These are phyloP conservation scores for Odontesthes bonariensis DNA, from an alignment of 2,113 vertebrate genomes.

Conservation along the genomic window DNA sequence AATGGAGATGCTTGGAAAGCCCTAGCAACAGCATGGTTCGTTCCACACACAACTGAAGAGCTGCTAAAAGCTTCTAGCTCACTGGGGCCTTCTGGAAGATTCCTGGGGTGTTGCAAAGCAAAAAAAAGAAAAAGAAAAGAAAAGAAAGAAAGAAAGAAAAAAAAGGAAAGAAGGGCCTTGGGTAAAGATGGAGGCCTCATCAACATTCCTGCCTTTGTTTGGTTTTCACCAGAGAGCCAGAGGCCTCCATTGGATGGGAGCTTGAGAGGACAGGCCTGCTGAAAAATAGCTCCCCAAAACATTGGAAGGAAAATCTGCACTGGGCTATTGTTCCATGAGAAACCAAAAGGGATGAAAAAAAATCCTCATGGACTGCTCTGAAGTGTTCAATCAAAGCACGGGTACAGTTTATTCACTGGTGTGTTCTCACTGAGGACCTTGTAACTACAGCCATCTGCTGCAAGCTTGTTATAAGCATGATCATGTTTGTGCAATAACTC, in stretches of 20 bases:
- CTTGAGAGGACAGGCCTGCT: slow-evolving; percentile 59
- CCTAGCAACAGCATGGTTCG: slow-evolving; percentile 62
- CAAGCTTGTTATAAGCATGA: slow-evolving; percentile 17
- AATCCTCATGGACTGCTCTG: slow-evolving; percentile 28
- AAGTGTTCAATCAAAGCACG: slow-evolving; percentile 47
- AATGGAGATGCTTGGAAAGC: slow-evolving; percentile 66
- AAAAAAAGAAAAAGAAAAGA: slow-evolving; percentile 31
- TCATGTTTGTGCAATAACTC: slow-evolving; percentile 1
- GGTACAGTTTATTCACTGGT: slow-evolving; percentile 6
- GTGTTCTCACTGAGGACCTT: slow-evolving; percentile 14
- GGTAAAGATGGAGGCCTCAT: slow-evolving; percentile 80
- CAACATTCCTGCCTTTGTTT: slow-evolving; percentile 83
- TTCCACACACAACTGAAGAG: slow-evolving; percentile 68
- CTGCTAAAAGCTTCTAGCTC: slow-evolving; percentile 76
- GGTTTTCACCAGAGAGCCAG: slow-evolving; percentile 77
- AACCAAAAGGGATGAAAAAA: neutral
- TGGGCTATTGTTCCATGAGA: slow-evolving; percentile 43
- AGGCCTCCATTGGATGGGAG: slow-evolving; percentile 71
- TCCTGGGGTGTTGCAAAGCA: slow-evolving; percentile 76
- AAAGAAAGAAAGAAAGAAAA: slow-evolving; percentile 5
- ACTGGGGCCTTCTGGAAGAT: slow-evolving; percentile 77
- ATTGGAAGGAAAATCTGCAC: slow-evolving; percentile 66
- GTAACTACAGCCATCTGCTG: slow-evolving; percentile 30
- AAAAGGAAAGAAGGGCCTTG: slow-evolving; percentile 25
- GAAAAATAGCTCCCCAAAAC: slow-evolving; percentile 69